Conservation (phyloP, 92 coral and sea anemone species). For the Palythoa heliodiscus region DNA sequence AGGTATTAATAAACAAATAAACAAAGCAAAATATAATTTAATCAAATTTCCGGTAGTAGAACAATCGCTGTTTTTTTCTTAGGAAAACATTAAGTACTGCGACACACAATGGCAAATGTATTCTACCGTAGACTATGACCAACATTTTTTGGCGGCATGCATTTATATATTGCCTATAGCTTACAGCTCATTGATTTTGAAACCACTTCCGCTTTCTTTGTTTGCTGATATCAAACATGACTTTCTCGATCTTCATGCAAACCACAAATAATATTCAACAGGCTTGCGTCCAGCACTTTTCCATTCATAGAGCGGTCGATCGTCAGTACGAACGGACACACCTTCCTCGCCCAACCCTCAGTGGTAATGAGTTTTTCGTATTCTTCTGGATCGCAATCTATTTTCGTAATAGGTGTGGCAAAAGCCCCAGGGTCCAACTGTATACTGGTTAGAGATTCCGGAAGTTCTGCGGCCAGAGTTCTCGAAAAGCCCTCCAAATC, state of each 20-base stretch:
- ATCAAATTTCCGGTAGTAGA: no score
- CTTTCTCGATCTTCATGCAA: constrained; percentile 41
- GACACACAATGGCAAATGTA: no score
- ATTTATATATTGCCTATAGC: no score
- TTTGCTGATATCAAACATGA: constrained; percentile 9
- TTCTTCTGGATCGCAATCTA: constrained; percentile 39
- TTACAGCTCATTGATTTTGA: no score
- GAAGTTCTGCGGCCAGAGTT: constrained; percentile 49
- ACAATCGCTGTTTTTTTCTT: no score
- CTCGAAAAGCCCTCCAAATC: constrained; percentile 52
- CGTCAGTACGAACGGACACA: constrained; percentile 46
- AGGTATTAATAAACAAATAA: no score
- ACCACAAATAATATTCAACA: constrained; percentile 30
- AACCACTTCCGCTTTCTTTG: background rate
- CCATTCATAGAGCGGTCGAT: constrained; percentile 50
- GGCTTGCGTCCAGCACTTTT: constrained; percentile 23
- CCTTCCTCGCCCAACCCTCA: constrained; percentile 51
- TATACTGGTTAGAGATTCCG: constrained; percentile 39
- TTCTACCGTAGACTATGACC: no score
- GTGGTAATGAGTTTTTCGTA: constrained; percentile 40
- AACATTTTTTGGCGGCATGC: no score
- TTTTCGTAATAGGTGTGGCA: constrained; percentile 37
- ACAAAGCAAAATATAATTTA: no score
- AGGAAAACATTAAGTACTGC: no score
- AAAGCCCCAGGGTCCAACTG: constrained; percentile 53